Evolutionary conservation across 2,113 vertebrate species (phyloP).

Genomic region (Bubalus kerabau): DNA sequence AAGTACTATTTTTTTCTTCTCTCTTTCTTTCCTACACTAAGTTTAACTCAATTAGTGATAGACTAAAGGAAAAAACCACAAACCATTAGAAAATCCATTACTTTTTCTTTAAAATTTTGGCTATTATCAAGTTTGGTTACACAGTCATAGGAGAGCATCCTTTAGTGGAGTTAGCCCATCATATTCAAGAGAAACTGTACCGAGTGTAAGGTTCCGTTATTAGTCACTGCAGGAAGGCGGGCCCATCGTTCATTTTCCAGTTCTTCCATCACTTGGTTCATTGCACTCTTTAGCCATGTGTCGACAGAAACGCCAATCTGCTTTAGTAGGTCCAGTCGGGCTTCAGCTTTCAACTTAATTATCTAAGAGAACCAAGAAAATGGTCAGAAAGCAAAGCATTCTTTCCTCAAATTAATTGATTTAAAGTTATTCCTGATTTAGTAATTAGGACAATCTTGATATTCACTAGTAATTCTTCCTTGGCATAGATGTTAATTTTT

Average conservation of each 20-base stretch:
- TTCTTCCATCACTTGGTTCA: conserved; percentile 99
- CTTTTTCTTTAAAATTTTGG: conserved; percentile 9
- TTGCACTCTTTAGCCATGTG: conserved; percentile 96
- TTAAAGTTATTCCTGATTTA: neutral
- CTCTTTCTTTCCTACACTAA: neutral
- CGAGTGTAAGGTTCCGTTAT: conserved; percentile 91
- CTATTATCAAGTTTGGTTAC: neutral
- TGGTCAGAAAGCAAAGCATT: conserved; percentile 18
- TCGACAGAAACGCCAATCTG: conserved; percentile 97
- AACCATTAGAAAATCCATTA: neutral
- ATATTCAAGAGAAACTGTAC: conserved; percentile 70
- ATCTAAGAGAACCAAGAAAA: conserved; percentile 79
- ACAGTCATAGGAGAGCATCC: neutral
- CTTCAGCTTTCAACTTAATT: conserved; percentile 96
- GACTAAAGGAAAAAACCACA: neutral
- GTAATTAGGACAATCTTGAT: conserved; percentile 23
- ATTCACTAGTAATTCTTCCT: neutral
- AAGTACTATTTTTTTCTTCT: neutral
- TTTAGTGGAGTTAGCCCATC: fast-evolving
- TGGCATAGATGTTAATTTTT: neutral
- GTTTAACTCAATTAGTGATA: conserved; percentile 21
- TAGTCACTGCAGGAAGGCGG: conserved; percentile 84
- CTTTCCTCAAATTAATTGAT: neutral
- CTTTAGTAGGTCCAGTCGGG: conserved; percentile 92
- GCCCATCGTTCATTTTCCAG: conserved; percentile 98